Evolutionary conservation across 2,888 invertebrate genomes (phyloP), one percentile per base, ranked within the genome.

Genomic region (Callyntrura sp.): DNA sequence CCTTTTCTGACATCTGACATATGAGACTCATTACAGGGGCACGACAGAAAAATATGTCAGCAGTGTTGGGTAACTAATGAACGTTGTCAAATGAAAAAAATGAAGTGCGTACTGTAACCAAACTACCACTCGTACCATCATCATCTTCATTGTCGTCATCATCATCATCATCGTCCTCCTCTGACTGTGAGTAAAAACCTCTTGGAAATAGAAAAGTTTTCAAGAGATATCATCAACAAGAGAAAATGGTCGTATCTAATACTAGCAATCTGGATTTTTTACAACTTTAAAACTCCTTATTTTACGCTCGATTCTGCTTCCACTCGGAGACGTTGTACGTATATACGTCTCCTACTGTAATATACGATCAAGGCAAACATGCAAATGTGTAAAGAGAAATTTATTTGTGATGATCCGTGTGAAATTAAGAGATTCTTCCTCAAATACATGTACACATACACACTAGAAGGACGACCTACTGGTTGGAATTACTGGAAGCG

Each of bases 31-130:
- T 88, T 88, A 81, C 35, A 65, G 17, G 62, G 60, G 51, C 88
- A 83, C 62, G 88, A 88, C 88, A 88, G 57, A 55, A 62, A 88
- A 88, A 88, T 88, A 88, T 83, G 82, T 88, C 88, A 83, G 88
- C 73, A 73, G 83, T 57, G 87, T 81, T 17, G 87, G 68, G 43
- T 35, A 88, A 88, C 82, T 88, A 88, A 88, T 88, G 88, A 88
- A 88, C 45, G 84, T 60, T 88, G 83, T 88, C 88, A 88, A 88
- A 84, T 57, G 62, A 57, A 43, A 88, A 43, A 68, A 70, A 86
- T 79, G 79, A 79, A 79, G 79, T 79, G 79, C 35, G 60, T 57
- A 17, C 20, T 9, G 68, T n/a, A 57, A 48, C 17, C 20, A 48
- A 17, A 76, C 9, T 14, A 51, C 14, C 9, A 35, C 35, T 51